Evolutionary conservation across 2,888 invertebrate species (phyloP).

Genomic region (Drosophila cognata): DNA sequence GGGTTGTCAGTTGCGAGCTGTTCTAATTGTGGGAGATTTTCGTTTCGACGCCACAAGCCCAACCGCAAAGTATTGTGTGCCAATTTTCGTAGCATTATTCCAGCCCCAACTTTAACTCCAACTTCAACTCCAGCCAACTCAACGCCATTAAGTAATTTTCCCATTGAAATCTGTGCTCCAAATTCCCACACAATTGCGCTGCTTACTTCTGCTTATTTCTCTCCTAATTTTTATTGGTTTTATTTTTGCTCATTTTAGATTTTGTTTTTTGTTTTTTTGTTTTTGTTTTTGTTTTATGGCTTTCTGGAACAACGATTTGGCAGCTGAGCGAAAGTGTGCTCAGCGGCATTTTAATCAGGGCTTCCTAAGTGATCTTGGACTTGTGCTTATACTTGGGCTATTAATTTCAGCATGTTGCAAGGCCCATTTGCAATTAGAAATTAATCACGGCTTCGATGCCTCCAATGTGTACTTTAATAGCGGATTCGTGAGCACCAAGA

Average conservation of each 20-base stretch:
- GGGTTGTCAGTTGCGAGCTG: conserved; percentile 26
- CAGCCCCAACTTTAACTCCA: conserved; percentile 15
- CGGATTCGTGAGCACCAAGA: conserved; percentile 40
- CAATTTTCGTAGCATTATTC: conserved; percentile 52
- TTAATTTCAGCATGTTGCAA: conserved; percentile 19
- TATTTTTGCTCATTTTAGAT: conserved; percentile 2
- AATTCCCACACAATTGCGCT: conserved; percentile 73
- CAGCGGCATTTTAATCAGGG: conserved; percentile 9
- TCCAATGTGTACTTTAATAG: conserved; percentile 35
- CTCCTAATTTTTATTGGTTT: conserved; percentile 42
- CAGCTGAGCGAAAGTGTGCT: conserved; percentile 55
- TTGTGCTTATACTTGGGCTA: conserved; percentile 4
- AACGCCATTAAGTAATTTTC: conserved; percentile 76
- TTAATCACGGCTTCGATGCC: conserved; percentile 45
- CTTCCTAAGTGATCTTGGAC: conserved; percentile 16
- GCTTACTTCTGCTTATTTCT: conserved; percentile 54
- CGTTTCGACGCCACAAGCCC: conserved; percentile 9
- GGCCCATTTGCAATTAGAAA: conserved; percentile 25
- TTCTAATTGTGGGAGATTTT: conserved; percentile 73
- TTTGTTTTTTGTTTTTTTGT: background rate
- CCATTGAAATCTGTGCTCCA: conserved; percentile 63
- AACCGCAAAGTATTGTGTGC: conserved; percentile 61
- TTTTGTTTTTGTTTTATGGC: conserved; percentile 4
- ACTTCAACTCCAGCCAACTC: conserved; percentile 14
- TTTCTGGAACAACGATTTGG: conserved; percentile 34